These are phyloP conservation scores for Cydia strobilella DNA, from an alignment of 1,140 invertebrate genomes.

Conservation along the genomic window DNA sequence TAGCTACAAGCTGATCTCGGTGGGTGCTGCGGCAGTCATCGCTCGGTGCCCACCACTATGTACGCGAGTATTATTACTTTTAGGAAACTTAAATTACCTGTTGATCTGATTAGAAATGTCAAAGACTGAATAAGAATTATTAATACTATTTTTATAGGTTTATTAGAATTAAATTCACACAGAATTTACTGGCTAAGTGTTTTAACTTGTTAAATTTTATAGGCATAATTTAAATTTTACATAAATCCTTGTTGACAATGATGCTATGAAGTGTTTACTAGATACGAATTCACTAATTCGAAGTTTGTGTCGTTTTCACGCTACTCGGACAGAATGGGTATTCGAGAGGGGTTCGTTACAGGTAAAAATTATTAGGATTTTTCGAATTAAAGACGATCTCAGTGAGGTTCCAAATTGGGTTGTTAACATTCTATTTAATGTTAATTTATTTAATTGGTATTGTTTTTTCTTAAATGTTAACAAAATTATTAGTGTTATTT, in stretches of 20 bases:
- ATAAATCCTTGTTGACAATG: conserved; percentile 51
- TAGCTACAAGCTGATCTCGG: conserved; percentile 19
- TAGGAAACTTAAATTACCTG: conserved; percentile 19
- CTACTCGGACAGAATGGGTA: conserved; percentile 73
- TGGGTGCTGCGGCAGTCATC: neutral
- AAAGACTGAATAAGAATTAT: conserved; percentile 19
- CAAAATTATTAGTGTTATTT: conserved; percentile 62
- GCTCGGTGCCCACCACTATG: neutral
- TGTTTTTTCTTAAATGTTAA: conserved; percentile 56
- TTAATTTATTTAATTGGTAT: conserved; percentile 55
- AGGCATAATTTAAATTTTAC: conserved; percentile 62
- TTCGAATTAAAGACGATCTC: conserved; percentile 39
- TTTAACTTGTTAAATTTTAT: conserved; percentile 53
- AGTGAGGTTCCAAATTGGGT: conserved; percentile 43
- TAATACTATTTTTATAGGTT: conserved; percentile 13
- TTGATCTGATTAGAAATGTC: conserved; percentile 21
- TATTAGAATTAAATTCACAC: conserved; percentile 35
- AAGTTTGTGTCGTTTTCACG: conserved; percentile 58
- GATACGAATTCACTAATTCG: conserved; percentile 42
- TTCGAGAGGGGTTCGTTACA: conserved; percentile 71
- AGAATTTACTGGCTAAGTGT: conserved; percentile 34
- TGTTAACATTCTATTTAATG: conserved; percentile 48
- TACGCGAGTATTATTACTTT: conserved; percentile 8
- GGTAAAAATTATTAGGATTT: conserved; percentile 53
- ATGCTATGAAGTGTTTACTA: conserved; percentile 60